Conservation (phyloP, 2,888 invertebrate species). For the Apodemia hepburni region DNA sequence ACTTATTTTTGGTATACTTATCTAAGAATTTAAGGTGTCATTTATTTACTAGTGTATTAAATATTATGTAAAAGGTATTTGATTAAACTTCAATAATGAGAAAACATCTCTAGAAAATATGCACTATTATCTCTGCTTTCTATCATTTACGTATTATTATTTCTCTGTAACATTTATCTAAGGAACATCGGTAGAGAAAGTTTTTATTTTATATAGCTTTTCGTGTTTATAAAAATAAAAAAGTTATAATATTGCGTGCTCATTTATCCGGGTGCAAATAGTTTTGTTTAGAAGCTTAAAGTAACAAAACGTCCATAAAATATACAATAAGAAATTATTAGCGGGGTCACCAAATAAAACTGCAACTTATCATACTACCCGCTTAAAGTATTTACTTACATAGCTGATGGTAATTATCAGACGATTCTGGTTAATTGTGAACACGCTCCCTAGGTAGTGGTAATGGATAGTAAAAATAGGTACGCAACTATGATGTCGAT, state of each 20-base stretch:
- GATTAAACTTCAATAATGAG: neutral
- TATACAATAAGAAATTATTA: neutral
- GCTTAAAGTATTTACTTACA: too few relatives aligned
- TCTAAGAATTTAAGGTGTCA: neutral
- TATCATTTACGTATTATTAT: neutral
- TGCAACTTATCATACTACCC: neutral
- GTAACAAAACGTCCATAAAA: neutral
- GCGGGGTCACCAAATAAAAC: neutral
- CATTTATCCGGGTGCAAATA: constrained; percentile 7
- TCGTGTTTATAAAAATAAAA: neutral
- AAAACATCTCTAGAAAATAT: neutral
- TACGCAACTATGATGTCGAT: too few relatives aligned
- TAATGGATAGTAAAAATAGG: too few relatives aligned
- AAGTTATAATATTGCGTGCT: neutral
- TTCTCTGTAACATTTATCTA: neutral
- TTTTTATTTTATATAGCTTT: neutral
- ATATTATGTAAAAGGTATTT: neutral
- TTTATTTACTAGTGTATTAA: neutral
- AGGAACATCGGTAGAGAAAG: neutral
- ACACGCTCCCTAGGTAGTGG: too few relatives aligned
- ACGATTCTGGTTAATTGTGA: too few relatives aligned
- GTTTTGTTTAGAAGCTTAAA: constrained; percentile 4
- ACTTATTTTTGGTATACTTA: neutral
- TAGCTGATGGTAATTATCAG: too few relatives aligned
- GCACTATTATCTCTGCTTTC: neutral